Base-by-base conservation (phyloP, 2,113 vertebrate genomes). In the Nothocercus julius region DNA sequence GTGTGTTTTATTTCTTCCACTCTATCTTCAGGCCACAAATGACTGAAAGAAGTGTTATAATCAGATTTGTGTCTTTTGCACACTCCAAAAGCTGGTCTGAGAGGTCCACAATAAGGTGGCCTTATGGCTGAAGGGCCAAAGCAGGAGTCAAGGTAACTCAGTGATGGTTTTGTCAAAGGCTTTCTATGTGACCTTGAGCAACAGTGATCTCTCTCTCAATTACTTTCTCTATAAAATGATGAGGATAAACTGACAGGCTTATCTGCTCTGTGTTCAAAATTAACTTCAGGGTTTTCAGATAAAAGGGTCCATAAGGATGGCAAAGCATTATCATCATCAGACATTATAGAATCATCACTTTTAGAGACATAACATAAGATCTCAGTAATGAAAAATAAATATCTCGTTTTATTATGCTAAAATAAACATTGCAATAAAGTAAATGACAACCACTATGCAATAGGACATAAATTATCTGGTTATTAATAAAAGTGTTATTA, bases 331-430 rank as follows among this genome's bases (percentile, higher is more conserved):
- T 25, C 49, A 75, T 59, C 75, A 82, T 13, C 67, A 87, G 18
- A 8, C 27, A 42, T 73, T 79, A 94, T 30, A 92, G 76, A 79
- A 59, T 66, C 36, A 80, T 34, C 2, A 4, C 49, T 76, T 82
- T 79, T 89, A 77, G 56, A 79, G 56, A 56, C 3, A 1, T 30
- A 56, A 54, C 19, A 75, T 56, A 78, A 87, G 30, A 70, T 78
- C 45, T 91, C 64, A 68, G 53, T 70, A 91, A 85, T n/a, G 32
- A 63, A 92, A 85, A 95, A 79, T 70, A 86, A 94, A 90, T 49
- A 82, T 49, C 36, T 91, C 10, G 42, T 69, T 87, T 72, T 61
- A 86, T 58, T 92, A 81, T 76, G 32, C 38, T 88, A 86, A 95
- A 86, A 32, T 75, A 95, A 94, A 83, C 32, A 77, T 24, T 85